Evolutionary conservation across 2,888 invertebrate species (phyloP), one percentile per base, ranked within the genome.

Genomic region (Drosophila longiperda): DNA sequence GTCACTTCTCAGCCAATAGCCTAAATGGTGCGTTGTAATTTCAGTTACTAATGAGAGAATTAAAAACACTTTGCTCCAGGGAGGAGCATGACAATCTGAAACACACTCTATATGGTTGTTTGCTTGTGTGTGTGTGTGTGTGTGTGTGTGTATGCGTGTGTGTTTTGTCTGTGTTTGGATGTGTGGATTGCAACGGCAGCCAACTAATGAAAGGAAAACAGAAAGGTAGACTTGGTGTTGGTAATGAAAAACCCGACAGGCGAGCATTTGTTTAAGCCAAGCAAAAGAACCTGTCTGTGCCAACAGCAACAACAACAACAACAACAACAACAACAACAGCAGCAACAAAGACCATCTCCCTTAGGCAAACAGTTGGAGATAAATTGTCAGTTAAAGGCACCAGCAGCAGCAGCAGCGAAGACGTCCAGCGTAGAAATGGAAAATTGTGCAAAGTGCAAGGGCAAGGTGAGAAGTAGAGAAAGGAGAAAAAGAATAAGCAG

Each of bases 1-100:
- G 29, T 50, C 26, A 17, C 49, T n/a, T 29, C 32, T 20, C 42
- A 42, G 20, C 71, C 65, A 50, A 48, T 55, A 36, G 60, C 70
- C 61, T 72, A 65, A 75, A 75, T 77, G 75, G 69, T 68, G 82
- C 58, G 72, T 59, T 80, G 82, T 76, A 84, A 90, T 84, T 88
- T 89, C 87, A 76, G 89, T 84, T 89, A 75, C 87, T 89, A 87
- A 89, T 87, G 87, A 90, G 87, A 87, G 87, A 88, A 90, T 87
- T 87, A 88, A 79, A 87, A 89, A 87, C 87, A 87, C 90, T 87
- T 89, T 88, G 88, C 86, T 34, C 33, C 71, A 58, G 49, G 49
- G 48, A 34, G 53, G 40, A 45, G 66, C 55, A 87, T 78, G 76
- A 78, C 59, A 76, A 72, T 66, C 61, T 49, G 57, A 58, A 65